Base-by-base conservation (phyloP, 2,797 vertebrate genomes). In the Syndactyla subalaris region DNA sequence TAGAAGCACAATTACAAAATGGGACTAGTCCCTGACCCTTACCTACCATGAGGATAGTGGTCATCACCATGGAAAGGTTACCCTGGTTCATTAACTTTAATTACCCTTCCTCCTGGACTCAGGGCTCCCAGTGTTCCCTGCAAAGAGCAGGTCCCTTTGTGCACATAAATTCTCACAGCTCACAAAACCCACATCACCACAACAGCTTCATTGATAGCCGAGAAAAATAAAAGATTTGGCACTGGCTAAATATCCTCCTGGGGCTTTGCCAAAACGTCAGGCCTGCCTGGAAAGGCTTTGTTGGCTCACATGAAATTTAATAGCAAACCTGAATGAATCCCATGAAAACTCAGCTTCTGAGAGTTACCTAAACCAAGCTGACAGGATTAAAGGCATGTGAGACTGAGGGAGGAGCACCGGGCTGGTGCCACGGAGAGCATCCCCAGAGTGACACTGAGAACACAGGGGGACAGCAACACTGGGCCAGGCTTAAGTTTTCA, bases 201-300 rank as follows among this genome's bases (percentile, higher is more conserved):
- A 98, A 98, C 97, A 98, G 98, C 92, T 97, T 97, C 97, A 98
- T 98, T 98, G 98, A 98, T 97, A 97, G 97, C 93, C 32, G 97
- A 96, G 97, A 92, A 97, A 97, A 97, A 98, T 97, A 97, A 97
- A 97, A 95, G 95, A 98, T 97, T 97, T 98, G 98, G 98, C 98
- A 98, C 63, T 72, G 29, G 95, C 63, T 88, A 94, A 91, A 92
- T 92, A 98, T 97, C 97, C 97, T 97, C 96, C 65, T 97, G 97
- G 97, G 96, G 77, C 94, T 63, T 78, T 91, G 97, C 98, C 97
- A 98, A 98, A 97, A 97, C 75, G 97, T 97, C 97, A 97, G 95
- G 98, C 95, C 89, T 95, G 96, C 93, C 91, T 95, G 80, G 85
- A 94, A 97, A 96, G 89, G 92, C 93, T 97, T 96, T 97, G 93